Percentiles rank a stretch among this genome's conserved stretches.
phyloP scores from a whole-genome alignment of 2,797 vertebrate genomes.

The Ammospiza maritima region DNA sequence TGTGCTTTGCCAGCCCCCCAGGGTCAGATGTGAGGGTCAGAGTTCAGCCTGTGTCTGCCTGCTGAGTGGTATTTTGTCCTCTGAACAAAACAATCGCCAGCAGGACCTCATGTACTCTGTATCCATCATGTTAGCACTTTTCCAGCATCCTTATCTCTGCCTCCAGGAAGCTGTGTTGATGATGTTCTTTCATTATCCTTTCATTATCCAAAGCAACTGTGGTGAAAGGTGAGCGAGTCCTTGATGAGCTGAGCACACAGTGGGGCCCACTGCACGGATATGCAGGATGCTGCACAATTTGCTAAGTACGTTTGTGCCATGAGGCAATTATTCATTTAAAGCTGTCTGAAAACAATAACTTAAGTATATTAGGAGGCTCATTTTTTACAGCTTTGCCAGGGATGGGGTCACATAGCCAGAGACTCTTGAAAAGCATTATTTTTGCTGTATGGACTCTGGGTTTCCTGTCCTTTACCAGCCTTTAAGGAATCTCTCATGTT shows the following conservation, averaged over 20 bases:
- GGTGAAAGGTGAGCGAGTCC: slow-evolving; percentile 64
- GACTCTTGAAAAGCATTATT: not conserved
- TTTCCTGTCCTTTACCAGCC: not conserved
- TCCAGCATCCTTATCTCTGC: slow-evolving; percentile 58
- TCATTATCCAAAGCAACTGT: not conserved
- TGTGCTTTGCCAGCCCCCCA: not conserved
- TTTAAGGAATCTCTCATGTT: not conserved
- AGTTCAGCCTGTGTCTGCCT: slow-evolving; percentile 43
- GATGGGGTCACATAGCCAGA: not conserved
- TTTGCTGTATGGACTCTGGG: not conserved
- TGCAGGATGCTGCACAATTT: not conserved
- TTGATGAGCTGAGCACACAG: slow-evolving; percentile 59
- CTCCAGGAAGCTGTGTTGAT: slow-evolving; percentile 52
- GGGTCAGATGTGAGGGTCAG: slow-evolving; percentile 13
- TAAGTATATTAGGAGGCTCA: not conserved
- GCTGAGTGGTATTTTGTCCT: slow-evolving; percentile 34
- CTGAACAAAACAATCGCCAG: slow-evolving; percentile 32
- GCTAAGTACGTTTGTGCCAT: not conserved
- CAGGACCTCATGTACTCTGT: slow-evolving; percentile 28
- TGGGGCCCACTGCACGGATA: not conserved
- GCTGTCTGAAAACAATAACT: not conserved
- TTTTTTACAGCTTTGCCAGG: not conserved
- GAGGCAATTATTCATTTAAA: not conserved
- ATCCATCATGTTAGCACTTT: slow-evolving; percentile 63
- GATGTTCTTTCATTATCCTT: slow-evolving; percentile 59